Base-by-base conservation (phyloP, 37 sponge, comb jelly and placozoan species). In the Petrosia ficiformis region DNA sequence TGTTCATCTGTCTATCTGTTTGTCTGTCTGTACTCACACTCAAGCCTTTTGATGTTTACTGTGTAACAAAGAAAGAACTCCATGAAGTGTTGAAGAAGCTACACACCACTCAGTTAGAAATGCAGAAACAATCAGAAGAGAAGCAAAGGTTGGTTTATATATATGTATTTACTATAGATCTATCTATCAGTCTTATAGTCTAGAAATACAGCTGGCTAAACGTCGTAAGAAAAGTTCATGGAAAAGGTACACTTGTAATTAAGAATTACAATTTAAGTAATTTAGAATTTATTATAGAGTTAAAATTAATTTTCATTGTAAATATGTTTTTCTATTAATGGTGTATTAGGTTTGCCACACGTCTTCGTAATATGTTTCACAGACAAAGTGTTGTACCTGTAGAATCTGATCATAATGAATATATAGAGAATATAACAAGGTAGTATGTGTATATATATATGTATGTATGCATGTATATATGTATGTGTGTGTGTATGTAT, bases 31-130 rank as follows among this genome's bases (percentile, higher is more conserved):
- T 33, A 11, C 28, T 19, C 65, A 11, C 65, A 31, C n/a, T n/a
- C n/a, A n/a, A 86, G 86, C 86, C 86, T 21, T 86, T 76, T 61
- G 76, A 80, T 59, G 81, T 80, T 32, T 86, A 80, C 65, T 86
- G 86, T 67, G 75, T 86, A 67, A 86, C 86, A 37, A 74, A 75
- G 41, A 86, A 80, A 65, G 86, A 86, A 42, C 81, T 86, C 0
- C 80, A 74, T 34, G 80, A 75, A 24, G 71, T 80, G 19, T 60
- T 80, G 11, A 65, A 42, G 65, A 68, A 35, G 42, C 86, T 75
- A 39, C 86, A 86, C 61, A 43, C 56, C 11, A 80, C 81, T 16
- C 44, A 69, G 37, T 64, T 86, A 0, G 81, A 80, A 54, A 59
- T 86, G 26, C 81, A 86, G 63, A 80, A 35, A 48, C 70, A 70